Evolutionary conservation across 1,140 invertebrate species (phyloP), one percentile per base, ranked within the genome.

Genomic region (Atta texana): DNA sequence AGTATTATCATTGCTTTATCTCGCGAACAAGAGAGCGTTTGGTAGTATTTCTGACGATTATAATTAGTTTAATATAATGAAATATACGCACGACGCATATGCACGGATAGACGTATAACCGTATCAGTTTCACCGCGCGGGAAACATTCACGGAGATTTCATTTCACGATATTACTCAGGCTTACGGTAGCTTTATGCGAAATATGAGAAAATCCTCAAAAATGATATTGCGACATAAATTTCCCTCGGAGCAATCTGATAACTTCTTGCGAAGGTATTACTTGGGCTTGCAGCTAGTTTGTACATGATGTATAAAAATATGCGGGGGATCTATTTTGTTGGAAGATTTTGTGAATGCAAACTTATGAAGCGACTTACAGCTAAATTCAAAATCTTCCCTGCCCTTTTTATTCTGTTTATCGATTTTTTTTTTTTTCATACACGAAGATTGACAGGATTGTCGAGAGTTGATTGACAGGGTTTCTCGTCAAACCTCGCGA

Each of bases 171-270:
- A 84, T 84, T 84, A 84, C 80, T 84, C 80, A 84, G 69, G 80
- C 80, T 84, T 84, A 84, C 80, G 77, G 80, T 84, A 74, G 69
- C 80, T 84, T 75, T 84, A 84, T 84, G 69, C 80, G 69, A 84
- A 84, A 84, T 84, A 84, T 75, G 80, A 84, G 80, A 84, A 84
- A 84, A 84, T 75, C 69, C 80, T 84, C 69, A 84, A 84, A 84
- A 84, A 74, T 84, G 80, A 84, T 84, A 84, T 84, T 84, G 80
- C 80, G 80, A 84, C 80, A 75, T 84, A 84, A 84, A 84, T 84
- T 84, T 84, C 57, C 39, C 80, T 44, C 69, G 69, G 34, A 61
- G 80, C 69, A 84, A 84, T 84, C 80, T 84, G 80, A 84, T 84
- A 84, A 84, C 80, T 84, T 82, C 80, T 75, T 75, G 80, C 80